Conservation (phyloP, 2,797 vertebrate species). For the Astyanax mexicanus region DNA sequence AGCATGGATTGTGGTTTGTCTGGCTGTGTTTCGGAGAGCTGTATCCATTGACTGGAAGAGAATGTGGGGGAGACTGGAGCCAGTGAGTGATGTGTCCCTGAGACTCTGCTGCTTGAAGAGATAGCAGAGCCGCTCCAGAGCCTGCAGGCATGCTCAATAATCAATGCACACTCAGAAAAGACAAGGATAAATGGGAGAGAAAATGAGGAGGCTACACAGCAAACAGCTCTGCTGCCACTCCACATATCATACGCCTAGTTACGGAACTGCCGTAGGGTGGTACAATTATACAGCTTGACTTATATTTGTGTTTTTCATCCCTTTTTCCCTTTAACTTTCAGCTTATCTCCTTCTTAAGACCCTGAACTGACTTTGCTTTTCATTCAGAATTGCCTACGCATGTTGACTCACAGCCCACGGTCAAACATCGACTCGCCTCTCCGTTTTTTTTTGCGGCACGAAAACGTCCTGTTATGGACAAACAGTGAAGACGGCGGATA, state of each 20-base stretch:
- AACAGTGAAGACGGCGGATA: slow-evolving; percentile 26
- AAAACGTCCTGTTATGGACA: slow-evolving; percentile 35
- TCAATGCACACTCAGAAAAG: slow-evolving; percentile 55
- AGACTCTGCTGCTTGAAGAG: slow-evolving; percentile 44
- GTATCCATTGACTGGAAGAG: background rate
- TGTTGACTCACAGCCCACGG: slow-evolving; percentile 45
- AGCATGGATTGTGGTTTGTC: background rate
- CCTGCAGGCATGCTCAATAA: slow-evolving; percentile 50
- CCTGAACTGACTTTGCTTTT: slow-evolving; percentile 37
- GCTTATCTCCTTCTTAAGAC: slow-evolving; percentile 42
- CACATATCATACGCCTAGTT: slow-evolving; percentile 31
- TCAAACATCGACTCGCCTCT: slow-evolving; percentile 35
- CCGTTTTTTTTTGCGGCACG: slow-evolving; percentile 4
- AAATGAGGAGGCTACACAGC: slow-evolving; percentile 32
- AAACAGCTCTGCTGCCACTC: slow-evolving; percentile 28
- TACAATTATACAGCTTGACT: slow-evolving; percentile 32
- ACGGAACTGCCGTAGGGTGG: slow-evolving; percentile 7
- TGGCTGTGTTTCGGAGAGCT: background rate
- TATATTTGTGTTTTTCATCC: slow-evolving; percentile 26
- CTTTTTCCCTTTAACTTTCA: slow-evolving; percentile 27
- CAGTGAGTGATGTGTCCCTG: slow-evolving; percentile 39
- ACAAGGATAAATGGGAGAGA: slow-evolving; percentile 44
- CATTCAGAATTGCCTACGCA: slow-evolving; percentile 43
- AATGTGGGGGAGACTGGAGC: slow-evolving; percentile 37
- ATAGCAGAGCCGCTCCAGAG: slow-evolving; percentile 38